Conservation (phyloP, 1,140 invertebrate genomes). For the Apis dorsata region DNA sequence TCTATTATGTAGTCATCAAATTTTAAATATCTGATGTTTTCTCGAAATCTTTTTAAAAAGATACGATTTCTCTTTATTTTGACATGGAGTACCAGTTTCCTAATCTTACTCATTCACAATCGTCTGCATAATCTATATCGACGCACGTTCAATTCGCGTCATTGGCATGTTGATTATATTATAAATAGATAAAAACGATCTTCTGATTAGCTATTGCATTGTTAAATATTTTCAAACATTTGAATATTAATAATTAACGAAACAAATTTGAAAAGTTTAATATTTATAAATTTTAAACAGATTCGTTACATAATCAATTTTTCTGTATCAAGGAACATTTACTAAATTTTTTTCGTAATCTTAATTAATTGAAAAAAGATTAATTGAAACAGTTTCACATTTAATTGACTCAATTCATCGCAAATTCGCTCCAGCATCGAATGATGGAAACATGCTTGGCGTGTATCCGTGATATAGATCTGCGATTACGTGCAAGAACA, state of each 20-base stretch:
- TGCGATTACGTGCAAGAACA: slow-evolving; percentile 56
- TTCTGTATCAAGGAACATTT: too few species aligned
- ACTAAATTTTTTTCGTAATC: too few species aligned
- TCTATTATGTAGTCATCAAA: neutral
- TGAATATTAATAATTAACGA: neutral
- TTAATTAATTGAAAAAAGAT: neutral
- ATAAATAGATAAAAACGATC: slow-evolving; percentile 13
- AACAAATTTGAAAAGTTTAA: too few species aligned
- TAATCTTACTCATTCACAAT: neutral
- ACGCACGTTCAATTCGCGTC: slow-evolving; percentile 7
- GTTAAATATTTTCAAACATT: neutral
- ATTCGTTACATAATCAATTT: too few species aligned
- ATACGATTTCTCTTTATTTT: neutral
- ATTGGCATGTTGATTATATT: neutral
- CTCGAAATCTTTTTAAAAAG: too few species aligned
- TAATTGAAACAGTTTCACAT: too few species aligned
- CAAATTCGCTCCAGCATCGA: slow-evolving; percentile 35
- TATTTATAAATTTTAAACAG: too few species aligned
- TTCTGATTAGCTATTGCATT: neutral
- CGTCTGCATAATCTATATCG: neutral
- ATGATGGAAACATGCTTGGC: slow-evolving; percentile 5
- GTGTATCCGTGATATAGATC: slow-evolving; percentile 39
- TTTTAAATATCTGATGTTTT: neutral
- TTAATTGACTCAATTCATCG: neutral
- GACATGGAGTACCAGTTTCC: neutral